Percentiles rank a stretch among this genome's conserved stretches.
phyloP scores from a whole-genome alignment of 2,888 invertebrate species.

The Drosophila crucigera region DNA sequence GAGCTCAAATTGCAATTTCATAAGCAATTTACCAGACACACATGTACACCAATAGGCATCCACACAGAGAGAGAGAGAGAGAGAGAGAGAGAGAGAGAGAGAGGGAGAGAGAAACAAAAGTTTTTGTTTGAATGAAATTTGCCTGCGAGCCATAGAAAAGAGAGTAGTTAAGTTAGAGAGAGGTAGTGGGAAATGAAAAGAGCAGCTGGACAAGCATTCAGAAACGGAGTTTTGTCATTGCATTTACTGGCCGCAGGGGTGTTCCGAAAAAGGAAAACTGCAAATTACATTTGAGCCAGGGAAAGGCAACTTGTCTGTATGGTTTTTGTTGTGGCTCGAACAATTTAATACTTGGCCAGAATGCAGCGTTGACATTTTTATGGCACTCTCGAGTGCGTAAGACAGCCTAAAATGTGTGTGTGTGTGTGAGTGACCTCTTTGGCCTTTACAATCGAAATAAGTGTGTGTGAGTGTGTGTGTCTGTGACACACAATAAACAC shows the following conservation, averaged over 20 bases:
- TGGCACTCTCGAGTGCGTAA: conserved; percentile 63
- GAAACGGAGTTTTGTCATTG: conserved; percentile 54
- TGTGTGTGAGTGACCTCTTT: conserved; percentile 26
- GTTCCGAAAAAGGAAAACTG: conserved; percentile 54
- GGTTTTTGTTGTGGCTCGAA: conserved; percentile 53
- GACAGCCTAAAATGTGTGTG: conserved; percentile 33
- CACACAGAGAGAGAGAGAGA: conserved; percentile 22
- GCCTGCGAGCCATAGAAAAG: conserved; percentile 46
- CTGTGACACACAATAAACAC: conserved; percentile 78
- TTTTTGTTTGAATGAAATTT: conserved; percentile 66
- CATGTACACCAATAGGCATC: background rate
- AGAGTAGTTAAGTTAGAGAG: background rate
- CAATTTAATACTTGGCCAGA: conserved; percentile 62
- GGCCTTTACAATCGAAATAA: conserved; percentile 22
- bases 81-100: conserved; percentile 21
- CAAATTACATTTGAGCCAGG: conserved; percentile 76
- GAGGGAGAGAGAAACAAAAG: conserved; percentile 48
- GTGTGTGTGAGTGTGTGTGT: conserved; percentile 45
- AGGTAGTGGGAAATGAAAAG: conserved; percentile 26
- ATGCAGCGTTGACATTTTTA: conserved; percentile 72
- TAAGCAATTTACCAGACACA: conserved; percentile 79
- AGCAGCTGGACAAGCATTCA: conserved; percentile 56
- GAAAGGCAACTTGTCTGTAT: conserved; percentile 49
- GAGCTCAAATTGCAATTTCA: conserved; percentile 81
- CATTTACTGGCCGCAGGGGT: conserved; percentile 48